Percentiles rank a stretch among this genome's conserved stretches.
These are phyloP conservation scores for Etia nguti DNA, from an alignment of 2,113 vertebrate species.

Conservation along the genomic window DNA sequence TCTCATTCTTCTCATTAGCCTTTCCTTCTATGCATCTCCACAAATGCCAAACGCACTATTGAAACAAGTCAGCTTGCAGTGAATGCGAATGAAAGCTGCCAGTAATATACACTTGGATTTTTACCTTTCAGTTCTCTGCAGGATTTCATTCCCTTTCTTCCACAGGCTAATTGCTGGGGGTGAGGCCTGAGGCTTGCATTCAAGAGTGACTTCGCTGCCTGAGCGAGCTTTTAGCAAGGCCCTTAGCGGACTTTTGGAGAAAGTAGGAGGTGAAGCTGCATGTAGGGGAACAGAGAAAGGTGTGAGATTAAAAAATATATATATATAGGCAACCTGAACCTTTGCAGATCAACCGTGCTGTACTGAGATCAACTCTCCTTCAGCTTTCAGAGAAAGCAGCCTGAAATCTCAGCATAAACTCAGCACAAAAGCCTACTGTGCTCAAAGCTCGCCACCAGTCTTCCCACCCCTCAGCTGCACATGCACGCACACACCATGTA, in stretches of 20 bases:
- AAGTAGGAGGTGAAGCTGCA: conserved; percentile 88
- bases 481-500: background rate
- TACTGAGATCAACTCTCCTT: background rate
- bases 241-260: conserved; percentile 84
- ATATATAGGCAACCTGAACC: background rate
- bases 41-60: conserved; percentile 48
- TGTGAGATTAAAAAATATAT: background rate
- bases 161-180: conserved; percentile 84
- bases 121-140: conserved; percentile 85
- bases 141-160: conserved; percentile 83
- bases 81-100: conserved; percentile 30
- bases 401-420: background rate
- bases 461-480: background rate
- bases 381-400: background rate
- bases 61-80: conserved; percentile 3
- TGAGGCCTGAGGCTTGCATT: conserved; percentile 89
- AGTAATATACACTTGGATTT: conserved; percentile 20
- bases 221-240: conserved; percentile 82
- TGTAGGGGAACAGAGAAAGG: background rate
- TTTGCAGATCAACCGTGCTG: conserved; percentile 4
- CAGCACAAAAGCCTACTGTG: background rate
- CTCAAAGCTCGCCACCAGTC: background rate
- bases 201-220: conserved; percentile 85
- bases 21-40: conserved; percentile 31
- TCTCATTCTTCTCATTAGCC: conserved; percentile 41